These are phyloP conservation scores for Lagopus leucura DNA, from an alignment of 2,113 vertebrate species.

Conservation along the genomic window DNA sequence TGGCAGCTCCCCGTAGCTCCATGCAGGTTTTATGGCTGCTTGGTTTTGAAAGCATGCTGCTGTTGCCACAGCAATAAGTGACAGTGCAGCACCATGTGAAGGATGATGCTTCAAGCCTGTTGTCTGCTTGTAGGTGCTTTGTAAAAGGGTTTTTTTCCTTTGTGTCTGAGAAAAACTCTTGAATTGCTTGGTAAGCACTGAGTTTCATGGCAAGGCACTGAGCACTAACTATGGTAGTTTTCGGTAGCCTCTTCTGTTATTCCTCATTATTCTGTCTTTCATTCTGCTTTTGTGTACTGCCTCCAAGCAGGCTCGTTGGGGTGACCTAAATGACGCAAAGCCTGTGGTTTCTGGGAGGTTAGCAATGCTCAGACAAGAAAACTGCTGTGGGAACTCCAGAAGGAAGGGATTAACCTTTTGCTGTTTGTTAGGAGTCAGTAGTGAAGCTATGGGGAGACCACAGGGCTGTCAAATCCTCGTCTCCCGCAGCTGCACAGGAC, in stretches of 20 bases:
- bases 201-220: background rate
- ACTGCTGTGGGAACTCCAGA: background rate
- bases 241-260: background rate
- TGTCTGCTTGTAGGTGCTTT: background rate
- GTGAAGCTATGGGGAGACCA: background rate
- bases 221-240: background rate
- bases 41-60: background rate
- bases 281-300: background rate
- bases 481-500: background rate
- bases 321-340: background rate
- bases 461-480: background rate
- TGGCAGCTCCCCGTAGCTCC: background rate
- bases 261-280: background rate
- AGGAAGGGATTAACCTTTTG: background rate
- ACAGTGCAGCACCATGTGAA: background rate
- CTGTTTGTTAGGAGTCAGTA: background rate
- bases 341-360: background rate
- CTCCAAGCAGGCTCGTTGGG: accelerated
- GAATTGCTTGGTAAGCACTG: background rate
- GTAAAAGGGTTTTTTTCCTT: background rate
- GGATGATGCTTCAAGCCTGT: background rate
- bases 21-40: background rate
- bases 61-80: background rate
- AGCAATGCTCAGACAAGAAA: background rate
- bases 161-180: background rate